Conservation (phyloP, 1,140 invertebrate species). For the Caerostris darwini region DNA sequence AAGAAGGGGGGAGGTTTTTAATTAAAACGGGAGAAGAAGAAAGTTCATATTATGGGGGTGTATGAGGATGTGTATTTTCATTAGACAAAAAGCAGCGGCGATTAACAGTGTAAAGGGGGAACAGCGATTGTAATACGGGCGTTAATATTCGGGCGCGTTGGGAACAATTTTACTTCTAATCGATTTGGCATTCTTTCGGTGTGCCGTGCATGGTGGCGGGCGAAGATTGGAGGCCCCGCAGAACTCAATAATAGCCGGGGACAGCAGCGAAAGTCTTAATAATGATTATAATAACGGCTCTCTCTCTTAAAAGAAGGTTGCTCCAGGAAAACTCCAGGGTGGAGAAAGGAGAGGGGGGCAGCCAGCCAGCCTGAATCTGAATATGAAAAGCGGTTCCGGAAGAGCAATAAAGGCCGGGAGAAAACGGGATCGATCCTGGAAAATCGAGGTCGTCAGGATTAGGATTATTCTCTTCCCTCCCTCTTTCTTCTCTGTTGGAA, state of each 20-base stretch:
- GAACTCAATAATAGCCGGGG: constrained; percentile 56
- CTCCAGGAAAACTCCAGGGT: not conserved
- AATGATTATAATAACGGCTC: constrained; percentile 64
- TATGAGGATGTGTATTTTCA: constrained; percentile 12
- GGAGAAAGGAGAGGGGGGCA: not conserved
- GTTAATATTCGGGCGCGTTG: constrained; percentile 40
- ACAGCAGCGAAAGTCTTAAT: constrained; percentile 53
- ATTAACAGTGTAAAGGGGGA: constrained; percentile 4
- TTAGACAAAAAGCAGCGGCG: constrained; percentile 41
- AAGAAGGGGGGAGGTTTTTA: not conserved
- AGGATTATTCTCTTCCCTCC: not conserved
- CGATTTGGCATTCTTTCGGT: constrained; percentile 55
- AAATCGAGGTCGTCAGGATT: constrained; percentile 46
- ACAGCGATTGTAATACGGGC: constrained; percentile 39
- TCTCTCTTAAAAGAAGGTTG: not conserved
- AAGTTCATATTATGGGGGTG: not conserved
- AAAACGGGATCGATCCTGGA: constrained; percentile 12
- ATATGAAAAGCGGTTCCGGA: constrained; percentile 47
- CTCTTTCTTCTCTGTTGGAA: not conserved
- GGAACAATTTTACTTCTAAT: constrained; percentile 60
- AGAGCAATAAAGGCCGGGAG: constrained; percentile 35
- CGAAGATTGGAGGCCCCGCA: constrained; percentile 25
- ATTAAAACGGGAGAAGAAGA: not conserved
- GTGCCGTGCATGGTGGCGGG: not conserved
- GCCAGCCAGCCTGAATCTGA: constrained; percentile 19